Evolutionary conservation across 2,113 vertebrate species (phyloP).

Genomic region (Trematomus loennbergii): DNA sequence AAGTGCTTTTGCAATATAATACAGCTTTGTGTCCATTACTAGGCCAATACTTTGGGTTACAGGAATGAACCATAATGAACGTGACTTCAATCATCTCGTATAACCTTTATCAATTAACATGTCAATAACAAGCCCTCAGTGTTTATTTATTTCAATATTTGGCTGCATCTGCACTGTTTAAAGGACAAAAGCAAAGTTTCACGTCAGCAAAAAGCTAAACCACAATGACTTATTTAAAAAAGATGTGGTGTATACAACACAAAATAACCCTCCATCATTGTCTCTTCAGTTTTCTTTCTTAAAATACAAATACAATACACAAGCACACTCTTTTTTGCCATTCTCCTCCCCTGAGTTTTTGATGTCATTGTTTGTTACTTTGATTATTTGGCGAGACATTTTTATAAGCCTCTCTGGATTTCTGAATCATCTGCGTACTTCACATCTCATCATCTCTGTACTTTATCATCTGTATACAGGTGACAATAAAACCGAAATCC

Average conservation of each 20-base stretch:
- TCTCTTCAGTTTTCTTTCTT: not conserved
- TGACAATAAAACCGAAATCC: not conserved
- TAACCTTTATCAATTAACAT: too few species aligned
- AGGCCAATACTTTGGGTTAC: too few species aligned
- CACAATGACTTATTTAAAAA: not conserved
- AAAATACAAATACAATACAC: too few species aligned
- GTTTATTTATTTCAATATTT: too few species aligned
- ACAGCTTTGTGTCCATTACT: too few species aligned
- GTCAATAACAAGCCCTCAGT: too few species aligned
- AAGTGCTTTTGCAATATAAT: too few species aligned
- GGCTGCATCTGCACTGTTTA: not conserved
- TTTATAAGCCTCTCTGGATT: conserved; percentile 4
- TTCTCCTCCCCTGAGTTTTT: conserved; percentile 3
- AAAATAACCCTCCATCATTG: not conserved
- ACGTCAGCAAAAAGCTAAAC: not conserved
- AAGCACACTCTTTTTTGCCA: too few species aligned
- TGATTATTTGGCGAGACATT: conserved; percentile 17
- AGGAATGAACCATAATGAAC: too few species aligned
- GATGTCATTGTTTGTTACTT: not conserved
- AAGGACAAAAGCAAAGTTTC: not conserved
- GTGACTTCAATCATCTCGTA: too few species aligned
- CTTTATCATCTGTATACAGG: conserved; percentile 15
- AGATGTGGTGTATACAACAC: not conserved
- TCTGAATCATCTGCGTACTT: not conserved
- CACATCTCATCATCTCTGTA: not conserved